phyloP scores from a whole-genome alignment of 2,113 vertebrate species.

The Heterocephalus glaber region DNA sequence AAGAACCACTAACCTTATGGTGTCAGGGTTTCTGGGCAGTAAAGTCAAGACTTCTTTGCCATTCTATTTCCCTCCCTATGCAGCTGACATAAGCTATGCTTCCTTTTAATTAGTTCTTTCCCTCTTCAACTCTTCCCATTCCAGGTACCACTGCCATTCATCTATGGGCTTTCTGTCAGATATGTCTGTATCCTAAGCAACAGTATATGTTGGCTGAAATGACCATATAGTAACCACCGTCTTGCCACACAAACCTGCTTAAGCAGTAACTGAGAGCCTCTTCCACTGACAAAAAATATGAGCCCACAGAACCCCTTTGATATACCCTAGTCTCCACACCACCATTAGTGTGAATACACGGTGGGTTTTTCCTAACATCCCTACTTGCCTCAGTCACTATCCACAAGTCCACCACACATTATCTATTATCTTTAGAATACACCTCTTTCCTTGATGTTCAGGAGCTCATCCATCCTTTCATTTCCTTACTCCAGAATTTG shows the following conservation, averaged over 20 bases:
- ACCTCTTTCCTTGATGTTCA: not conserved
- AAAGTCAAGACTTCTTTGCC: not conserved
- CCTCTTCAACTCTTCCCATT: not conserved
- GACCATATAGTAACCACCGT: not conserved
- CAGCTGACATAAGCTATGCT: not conserved
- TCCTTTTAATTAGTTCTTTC: not conserved
- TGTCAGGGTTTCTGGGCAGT: not conserved
- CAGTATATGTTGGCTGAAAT: not conserved
- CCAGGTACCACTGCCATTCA: not conserved
- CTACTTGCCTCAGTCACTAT: not conserved
- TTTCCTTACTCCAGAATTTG: not conserved
- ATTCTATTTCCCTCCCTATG: not conserved
- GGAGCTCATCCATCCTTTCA: not conserved
- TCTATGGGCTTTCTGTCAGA: not conserved
- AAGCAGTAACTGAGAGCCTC: not conserved
- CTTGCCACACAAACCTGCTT: not conserved
- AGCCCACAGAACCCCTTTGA: not conserved
- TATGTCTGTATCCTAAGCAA: conserved; percentile 17
- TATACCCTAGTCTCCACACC: not conserved
- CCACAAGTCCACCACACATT: not conserved
- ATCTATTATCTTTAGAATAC: not conserved
- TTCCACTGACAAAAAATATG: not conserved
- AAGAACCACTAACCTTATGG: not conserved
- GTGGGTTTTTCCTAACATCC: not conserved
- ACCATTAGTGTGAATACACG: not conserved